Evolutionary conservation across 1,140 invertebrate species (phyloP), one percentile per base, ranked within the genome.

Genomic region (Lineus longissimus): DNA sequence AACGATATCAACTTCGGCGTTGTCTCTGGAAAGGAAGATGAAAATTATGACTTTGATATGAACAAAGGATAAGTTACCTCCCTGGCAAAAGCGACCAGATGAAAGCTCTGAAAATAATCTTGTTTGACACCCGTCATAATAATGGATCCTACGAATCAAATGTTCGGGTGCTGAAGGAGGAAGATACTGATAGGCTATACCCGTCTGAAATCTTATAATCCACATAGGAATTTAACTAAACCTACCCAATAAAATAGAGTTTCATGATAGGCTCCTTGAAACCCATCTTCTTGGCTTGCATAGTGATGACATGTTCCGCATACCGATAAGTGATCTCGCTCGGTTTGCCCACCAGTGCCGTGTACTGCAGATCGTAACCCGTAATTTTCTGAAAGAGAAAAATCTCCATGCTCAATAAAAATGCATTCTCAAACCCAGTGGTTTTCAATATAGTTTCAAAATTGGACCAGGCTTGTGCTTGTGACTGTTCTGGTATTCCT

Each of bases 1-100:
- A 70, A 88, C 88, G 19, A 90, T 84, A 71, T 90, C 89, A 0
- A 87, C 88, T 66, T 88, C 86, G 23, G 88, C 84, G 73, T 90
- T 90, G 72, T 90, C 88, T 43, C 88, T 89, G 78, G 55, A 84
- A 78, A 69, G 11, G 11, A 11, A 43, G 19, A 43, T 43, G 19
- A 19, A 43, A 43, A 43, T 13, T 43, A 43, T 13, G 19, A 43
- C 40, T 43, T 11, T 43, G 40, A 43, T 43, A 13, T 11, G 11
- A 19, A 43, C 40, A 11, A 43, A 43, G 11, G 40, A n/a, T n/a
- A n/a, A n/a, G n/a, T n/a, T n/a, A n/a, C n/a, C n/a, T n/a, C n/a
- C n/a, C n/a, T n/a, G n/a, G n/a, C n/a, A n/a, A n/a, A n/a, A n/a
- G n/a, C n/a, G n/a, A n/a, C n/a, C n/a, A n/a, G n/a, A n/a, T n/a